A percentile compares a stretch with the other conserved stretches of the same genome.
These are phyloP conservation scores for Calameuta filiformis DNA, from an alignment of 2,888 invertebrate species.

Conservation along the genomic window DNA sequence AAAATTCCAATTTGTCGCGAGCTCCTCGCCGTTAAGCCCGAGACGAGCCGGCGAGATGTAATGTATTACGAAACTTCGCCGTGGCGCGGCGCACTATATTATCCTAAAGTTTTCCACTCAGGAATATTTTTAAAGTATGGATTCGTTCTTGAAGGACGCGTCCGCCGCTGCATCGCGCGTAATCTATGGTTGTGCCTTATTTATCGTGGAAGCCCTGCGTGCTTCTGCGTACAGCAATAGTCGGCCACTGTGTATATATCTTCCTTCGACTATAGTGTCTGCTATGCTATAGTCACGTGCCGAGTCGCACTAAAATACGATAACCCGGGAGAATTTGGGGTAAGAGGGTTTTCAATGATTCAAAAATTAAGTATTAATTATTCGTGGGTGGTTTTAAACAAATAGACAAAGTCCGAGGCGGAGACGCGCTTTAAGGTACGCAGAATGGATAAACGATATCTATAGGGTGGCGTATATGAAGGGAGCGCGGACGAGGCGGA, in stretches of 20 bases:
- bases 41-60: conserved; percentile 30
- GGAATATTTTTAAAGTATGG: conserved; percentile 63
- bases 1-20: conserved; percentile 55
- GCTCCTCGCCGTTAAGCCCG: conserved; percentile 15
- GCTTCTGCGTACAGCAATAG: neutral
- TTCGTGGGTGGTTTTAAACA: neutral
- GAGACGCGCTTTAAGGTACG: neutral
- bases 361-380: neutral
- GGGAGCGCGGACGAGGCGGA: neutral
- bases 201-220: neutral
- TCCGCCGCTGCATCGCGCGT: conserved; percentile 21
- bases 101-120: conserved; percentile 60
- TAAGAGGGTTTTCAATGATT: neutral
- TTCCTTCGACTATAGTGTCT: neutral
- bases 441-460: neutral
- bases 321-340: neutral
- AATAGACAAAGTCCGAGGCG: neutral
- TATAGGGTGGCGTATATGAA: neutral
- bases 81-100: conserved; percentile 34
- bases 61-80: conserved; percentile 62
- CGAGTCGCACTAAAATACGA: neutral
- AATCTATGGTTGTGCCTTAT: neutral
- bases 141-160: conserved; percentile 47
- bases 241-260: neutral
- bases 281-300: neutral